Evolutionary conservation across 2,113 vertebrate species (phyloP), one percentile per base, ranked within the genome.

Genomic region (Neogale vison): DNA sequence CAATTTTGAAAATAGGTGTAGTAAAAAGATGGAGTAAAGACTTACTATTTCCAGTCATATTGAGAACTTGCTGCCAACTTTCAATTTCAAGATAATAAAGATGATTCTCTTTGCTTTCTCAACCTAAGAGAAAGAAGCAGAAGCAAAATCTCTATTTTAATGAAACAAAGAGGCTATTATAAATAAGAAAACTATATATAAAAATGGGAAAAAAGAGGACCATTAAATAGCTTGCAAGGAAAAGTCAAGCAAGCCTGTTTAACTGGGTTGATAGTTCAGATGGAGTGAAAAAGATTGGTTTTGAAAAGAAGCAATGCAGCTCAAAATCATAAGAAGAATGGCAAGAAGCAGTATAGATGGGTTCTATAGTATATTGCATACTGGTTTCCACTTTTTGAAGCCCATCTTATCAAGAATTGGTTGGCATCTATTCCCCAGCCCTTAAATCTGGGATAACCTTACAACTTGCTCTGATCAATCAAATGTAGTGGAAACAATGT

Each of bases 81-180:
- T 88, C 82, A 93, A 72, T 91, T 88, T 95, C 18, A 80, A 31
- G 4, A 83, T 91, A 91, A 93, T 45, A 55, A 77, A 93, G 86
- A 93, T 84, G 36, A 90, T 79, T 84, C 65, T 59, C 26, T 77
- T 88, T 14, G 55, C 26, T 88, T 88, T 93, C 12, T 91, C 67
- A 55, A 93, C 47, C n/a, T 72, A 77, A 36, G 83, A 13, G 36
- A 42, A 96, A 57, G 8, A 93, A 80, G 65, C n/a, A 82, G 80
- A 93, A 95, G 10, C 15, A 84, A 72, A 77, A 88, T 13, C 13
- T 90, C 76, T 72, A 29, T 23, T 69, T 83, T 86, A 93, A 45
- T 72, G 59, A 76, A 93, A 87, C 4, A 34, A 39, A 96, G 50
- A 83, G 9, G 36, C 3, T 34, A 88, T 91, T 91, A 39, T 57